A percentile compares a stretch with the other conserved stretches of the same genome.
Evolutionary conservation across 2,888 invertebrate genomes (phyloP).

Genomic region (Caenorhabditis japonica): DNA sequence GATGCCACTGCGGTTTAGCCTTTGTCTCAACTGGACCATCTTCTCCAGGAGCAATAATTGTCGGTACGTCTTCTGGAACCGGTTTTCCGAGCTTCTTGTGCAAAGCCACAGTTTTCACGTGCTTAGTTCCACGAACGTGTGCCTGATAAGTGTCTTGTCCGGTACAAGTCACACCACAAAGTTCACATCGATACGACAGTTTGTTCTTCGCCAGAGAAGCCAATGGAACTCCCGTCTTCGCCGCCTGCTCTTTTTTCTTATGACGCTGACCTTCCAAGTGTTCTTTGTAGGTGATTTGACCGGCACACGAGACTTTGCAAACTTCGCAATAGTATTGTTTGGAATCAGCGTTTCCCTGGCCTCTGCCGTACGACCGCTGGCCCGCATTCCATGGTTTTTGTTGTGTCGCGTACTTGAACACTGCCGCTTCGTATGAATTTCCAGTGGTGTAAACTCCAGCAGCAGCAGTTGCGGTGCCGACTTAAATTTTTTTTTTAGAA

Average conservation of each 20-base stretch:
- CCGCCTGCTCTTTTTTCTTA: slow-evolving; percentile 92
- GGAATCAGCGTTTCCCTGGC: slow-evolving; percentile 4
- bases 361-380: not conserved
- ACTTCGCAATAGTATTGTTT: slow-evolving; percentile 78
- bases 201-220: slow-evolving; percentile 35
- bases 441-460: slow-evolving; percentile 9
- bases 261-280: slow-evolving; percentile 98
- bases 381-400: not conserved
- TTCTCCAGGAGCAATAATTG: slow-evolving; percentile 82
- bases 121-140: slow-evolving; percentile 96
- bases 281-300: slow-evolving; percentile 87
- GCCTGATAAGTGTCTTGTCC: slow-evolving; percentile 95
- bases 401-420: slow-evolving; percentile 30
- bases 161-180: slow-evolving; percentile 98
- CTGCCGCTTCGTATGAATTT: slow-evolving; percentile 19
- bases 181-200: slow-evolving; percentile 88
- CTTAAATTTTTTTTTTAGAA: too few species aligned
- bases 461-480: too few species aligned
- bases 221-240: slow-evolving; percentile 82
- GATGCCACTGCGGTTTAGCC: slow-evolving; percentile 49
- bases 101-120: slow-evolving; percentile 94
- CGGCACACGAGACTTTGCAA: slow-evolving; percentile 83
- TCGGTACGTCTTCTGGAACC: slow-evolving; percentile 88
- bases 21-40: slow-evolving; percentile 34
- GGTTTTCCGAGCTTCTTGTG: slow-evolving; percentile 97